These are phyloP conservation scores for Lasiurus cinereus DNA, from an alignment of 2,113 vertebrate species.

Conservation along the genomic window DNA sequence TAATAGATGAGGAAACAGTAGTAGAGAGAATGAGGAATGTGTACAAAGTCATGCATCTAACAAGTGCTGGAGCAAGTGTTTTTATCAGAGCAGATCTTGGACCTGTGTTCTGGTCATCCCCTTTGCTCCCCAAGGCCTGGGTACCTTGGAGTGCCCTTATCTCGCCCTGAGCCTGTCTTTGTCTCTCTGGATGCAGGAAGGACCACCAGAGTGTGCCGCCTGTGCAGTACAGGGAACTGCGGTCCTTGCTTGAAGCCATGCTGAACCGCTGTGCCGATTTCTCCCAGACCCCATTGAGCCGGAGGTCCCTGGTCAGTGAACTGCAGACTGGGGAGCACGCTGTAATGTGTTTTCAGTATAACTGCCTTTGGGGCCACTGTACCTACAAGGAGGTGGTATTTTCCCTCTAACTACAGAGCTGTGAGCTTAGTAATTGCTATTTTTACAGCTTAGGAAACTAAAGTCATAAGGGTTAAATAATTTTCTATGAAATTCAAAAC, in stretches of 20 bases:
- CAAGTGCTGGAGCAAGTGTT: neutral
- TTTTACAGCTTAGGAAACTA: conserved; percentile 20
- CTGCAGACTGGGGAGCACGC: neutral
- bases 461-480: conserved; percentile 21
- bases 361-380: neutral
- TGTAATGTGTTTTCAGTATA: neutral
- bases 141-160: neutral
- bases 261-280: conserved; percentile 90
- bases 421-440: neutral
- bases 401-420: neutral
- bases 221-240: conserved; percentile 91
- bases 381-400: neutral
- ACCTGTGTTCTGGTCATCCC: neutral
- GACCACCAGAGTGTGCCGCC: conserved; percentile 92
- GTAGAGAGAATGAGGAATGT: neutral
- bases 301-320: conserved; percentile 83
- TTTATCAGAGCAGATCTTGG: neutral
- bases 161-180: neutral
- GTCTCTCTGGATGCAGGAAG: conserved; percentile 87
- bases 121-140: neutral
- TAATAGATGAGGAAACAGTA: neutral
- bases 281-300: conserved; percentile 79
- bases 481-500: conserved; percentile 46
- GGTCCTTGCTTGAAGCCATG: conserved; percentile 88
- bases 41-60: neutral